Base-by-base conservation (phyloP, 1,140 invertebrate genomes). In the Ericerus pela region DNA sequence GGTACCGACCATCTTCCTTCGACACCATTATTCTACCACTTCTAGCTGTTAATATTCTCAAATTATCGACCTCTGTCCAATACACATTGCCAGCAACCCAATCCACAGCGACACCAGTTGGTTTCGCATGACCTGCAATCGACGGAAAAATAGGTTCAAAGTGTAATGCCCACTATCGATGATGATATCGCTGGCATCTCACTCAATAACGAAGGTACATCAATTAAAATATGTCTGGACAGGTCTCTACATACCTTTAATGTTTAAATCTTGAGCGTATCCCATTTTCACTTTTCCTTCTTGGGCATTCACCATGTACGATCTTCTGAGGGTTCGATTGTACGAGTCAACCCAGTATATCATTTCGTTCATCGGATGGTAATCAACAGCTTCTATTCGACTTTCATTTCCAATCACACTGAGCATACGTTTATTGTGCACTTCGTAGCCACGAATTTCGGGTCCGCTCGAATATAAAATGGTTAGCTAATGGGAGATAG, bases 331-430 rank as follows among this genome's bases (percentile, higher is more conserved):
- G 4, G 83, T 85, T 64, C 85, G 84, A 43, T 92, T 83, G 59
- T 85, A 84, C 43, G 84, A 83, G 65, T 96, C 92, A 0, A 89
- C 87, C 90, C 92, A 96, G 68, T 90, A 96, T 28, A 96, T 69
- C 61, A 93, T 88, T 67, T 90, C 82, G 33, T 74, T 70, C 33
- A 75, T 76, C 0, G 84, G 82, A 68, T 87, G 85, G 63, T 89
- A 90, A 69, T 96, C 93, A 28, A 97, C 68, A 0, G 88, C 82
- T 62, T 89, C 81, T 38, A 96, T 84, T 28, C 88, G 76, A 63
- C 86, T 88, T 67, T 93, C 87, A 3, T 87, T 79, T 0, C 73
- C 72, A 12, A 93, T 81, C 1, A 96, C 78, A 58, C 84, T 80
- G 28, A 82, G 69, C 63, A 85, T 80, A 36, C 83, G 78, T 26